Evolutionary conservation across 2,888 invertebrate genomes (phyloP).

Genomic region (Drosophila borborema): DNA sequence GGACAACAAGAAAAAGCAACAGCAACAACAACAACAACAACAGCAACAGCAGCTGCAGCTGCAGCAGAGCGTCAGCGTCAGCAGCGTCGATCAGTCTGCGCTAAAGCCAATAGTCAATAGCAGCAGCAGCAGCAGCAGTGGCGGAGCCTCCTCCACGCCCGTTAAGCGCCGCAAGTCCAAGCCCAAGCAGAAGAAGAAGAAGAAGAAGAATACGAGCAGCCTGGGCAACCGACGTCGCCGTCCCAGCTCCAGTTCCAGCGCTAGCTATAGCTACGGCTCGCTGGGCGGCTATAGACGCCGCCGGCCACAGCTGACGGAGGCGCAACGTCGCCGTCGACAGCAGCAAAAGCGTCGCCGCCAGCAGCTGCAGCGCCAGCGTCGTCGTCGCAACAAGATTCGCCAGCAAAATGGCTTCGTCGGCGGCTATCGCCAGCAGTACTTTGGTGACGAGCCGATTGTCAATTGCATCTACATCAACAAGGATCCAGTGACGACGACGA

Average conservation of each 20-base stretch:
- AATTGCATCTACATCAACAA: conserved; percentile 81
- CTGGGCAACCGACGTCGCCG: conserved; percentile 44
- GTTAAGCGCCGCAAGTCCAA: conserved; percentile 32
- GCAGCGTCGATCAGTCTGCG: not conserved
- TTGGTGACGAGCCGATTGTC: conserved; percentile 63
- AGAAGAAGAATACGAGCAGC: conserved; percentile 37
- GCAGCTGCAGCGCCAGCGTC: conserved; percentile 55
- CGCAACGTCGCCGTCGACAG: conserved; percentile 21
- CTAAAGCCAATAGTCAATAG: conserved; percentile 14
- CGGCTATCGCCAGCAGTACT: conserved; percentile 44
- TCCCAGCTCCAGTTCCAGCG: conserved; percentile 17
- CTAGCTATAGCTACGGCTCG: conserved; percentile 18
- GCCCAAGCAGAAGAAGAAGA: conserved; percentile 32
- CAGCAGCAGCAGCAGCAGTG: conserved; percentile 19
- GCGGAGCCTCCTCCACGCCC: conserved; percentile 2
- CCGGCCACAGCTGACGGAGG: conserved; percentile 45
- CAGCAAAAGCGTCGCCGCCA: conserved; percentile 53
- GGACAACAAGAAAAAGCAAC: conserved; percentile 15
- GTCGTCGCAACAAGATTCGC: conserved; percentile 60
- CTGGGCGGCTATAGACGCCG: conserved; percentile 65
- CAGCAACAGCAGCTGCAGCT: conserved; percentile 11
- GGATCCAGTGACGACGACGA: conserved; percentile 61
- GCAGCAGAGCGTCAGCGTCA: conserved; percentile 24
- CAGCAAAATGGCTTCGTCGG: conserved; percentile 41
- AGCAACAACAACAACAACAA: conserved; percentile 10